Evolutionary conservation across 1,140 invertebrate species (phyloP).

Genomic region (Diorhabda sublineata): DNA sequence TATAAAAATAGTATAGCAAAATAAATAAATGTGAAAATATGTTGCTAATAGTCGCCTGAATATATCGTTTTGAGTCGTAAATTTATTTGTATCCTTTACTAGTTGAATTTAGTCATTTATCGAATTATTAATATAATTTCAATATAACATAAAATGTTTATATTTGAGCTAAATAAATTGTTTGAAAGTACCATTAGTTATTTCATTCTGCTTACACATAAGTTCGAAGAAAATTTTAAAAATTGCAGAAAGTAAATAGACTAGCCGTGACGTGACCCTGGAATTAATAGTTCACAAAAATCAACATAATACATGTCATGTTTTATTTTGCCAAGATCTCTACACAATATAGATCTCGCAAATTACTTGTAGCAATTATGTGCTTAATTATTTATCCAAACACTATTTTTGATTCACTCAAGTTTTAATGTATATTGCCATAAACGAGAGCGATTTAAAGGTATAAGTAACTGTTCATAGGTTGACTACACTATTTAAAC

Average conservation of each 20-base stretch:
- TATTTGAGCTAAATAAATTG: conserved; percentile 24
- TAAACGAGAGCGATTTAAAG: no score
- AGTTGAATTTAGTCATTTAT: conserved; percentile 14
- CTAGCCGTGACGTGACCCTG: no score
- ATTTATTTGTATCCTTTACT: conserved; percentile 11
- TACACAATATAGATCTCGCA: background rate
- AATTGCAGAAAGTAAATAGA: no score
- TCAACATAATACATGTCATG: no score
- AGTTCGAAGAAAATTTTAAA: no score
- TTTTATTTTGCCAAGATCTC: background rate
- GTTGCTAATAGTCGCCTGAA: conserved; percentile 20
- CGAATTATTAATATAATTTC: conserved; percentile 15
- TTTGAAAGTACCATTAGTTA: conserved; percentile 10
- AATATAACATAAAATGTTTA: conserved; percentile 21
- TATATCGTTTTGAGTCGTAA: conserved; percentile 6
- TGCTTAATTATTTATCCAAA: background rate
- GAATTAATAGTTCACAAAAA: no score
- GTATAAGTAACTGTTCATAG: no score
- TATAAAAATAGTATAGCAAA: conserved; percentile 18
- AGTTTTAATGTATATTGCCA: no score
- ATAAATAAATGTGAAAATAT: conserved; percentile 17
- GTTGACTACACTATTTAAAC: no score
- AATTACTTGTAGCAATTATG: background rate
- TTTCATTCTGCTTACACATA: background rate
- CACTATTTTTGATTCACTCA: no score